Percentiles rank a stretch among this genome's conserved stretches.
These are phyloP conservation scores for Raja brachyura DNA, from an alignment of 2,113 vertebrate genomes.

Conservation along the genomic window DNA sequence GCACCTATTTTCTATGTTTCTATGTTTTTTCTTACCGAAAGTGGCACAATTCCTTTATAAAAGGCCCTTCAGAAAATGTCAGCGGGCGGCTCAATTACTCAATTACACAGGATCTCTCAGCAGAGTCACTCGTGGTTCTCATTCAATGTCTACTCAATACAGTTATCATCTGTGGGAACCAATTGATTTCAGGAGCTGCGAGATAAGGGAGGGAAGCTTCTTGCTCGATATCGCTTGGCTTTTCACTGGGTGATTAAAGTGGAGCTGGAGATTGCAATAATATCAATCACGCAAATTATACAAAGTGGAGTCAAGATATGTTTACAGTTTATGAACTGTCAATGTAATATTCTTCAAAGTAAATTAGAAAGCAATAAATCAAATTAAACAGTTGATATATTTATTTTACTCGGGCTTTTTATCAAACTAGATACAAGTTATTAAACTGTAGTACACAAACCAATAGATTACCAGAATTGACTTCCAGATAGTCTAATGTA, in stretches of 20 bases:
- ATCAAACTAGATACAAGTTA: constrained; percentile 36
- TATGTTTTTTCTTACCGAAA: not conserved
- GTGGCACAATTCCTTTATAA: not conserved
- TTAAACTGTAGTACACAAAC: constrained; percentile 37
- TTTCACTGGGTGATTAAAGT: not conserved
- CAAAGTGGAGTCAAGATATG: not conserved
- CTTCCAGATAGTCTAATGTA: constrained; percentile 37
- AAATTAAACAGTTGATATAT: constrained; percentile 35
- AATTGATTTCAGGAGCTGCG: not conserved
- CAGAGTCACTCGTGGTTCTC: not conserved
- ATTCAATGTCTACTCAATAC: not conserved
- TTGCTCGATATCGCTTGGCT: not conserved
- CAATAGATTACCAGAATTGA: constrained; percentile 30
- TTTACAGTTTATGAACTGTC: not conserved
- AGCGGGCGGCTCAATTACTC: not conserved
- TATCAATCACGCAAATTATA: not conserved
- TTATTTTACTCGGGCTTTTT: constrained; percentile 35
- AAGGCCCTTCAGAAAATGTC: not conserved
- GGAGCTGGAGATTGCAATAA: not conserved
- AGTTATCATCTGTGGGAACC: not conserved
- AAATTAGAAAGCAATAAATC: not conserved
- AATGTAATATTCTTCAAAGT: not conserved
- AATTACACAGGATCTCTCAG: not conserved
- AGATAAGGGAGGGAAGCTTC: not conserved
- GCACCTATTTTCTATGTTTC: too few species aligned